Percentiles rank a stretch among this genome's conserved stretches.
Conservation (phyloP, 2,797 vertebrate species). For the Oryzias sinensis region DNA sequence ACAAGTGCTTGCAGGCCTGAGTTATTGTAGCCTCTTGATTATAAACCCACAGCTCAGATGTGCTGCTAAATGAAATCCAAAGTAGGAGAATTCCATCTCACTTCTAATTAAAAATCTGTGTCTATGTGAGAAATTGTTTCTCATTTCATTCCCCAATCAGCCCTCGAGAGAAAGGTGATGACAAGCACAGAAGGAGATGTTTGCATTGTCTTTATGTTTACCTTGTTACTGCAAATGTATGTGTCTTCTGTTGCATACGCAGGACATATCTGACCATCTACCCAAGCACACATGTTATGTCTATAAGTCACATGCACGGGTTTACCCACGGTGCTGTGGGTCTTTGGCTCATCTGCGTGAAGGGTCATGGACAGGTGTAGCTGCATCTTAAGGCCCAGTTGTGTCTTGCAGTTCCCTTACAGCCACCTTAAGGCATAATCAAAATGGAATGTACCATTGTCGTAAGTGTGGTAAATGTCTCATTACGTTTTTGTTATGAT, state of each 20-base stretch:
- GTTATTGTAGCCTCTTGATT: slow-evolving; percentile 46
- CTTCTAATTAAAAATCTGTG: slow-evolving; percentile 66
- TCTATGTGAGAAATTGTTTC: slow-evolving; percentile 65
- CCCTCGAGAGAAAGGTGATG: slow-evolving; percentile 20
- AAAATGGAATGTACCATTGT: too few species aligned
- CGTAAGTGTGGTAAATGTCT: too few species aligned
- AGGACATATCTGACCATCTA: too few species aligned
- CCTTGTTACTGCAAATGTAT: background rate
- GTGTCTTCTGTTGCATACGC: background rate
- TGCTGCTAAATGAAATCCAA: slow-evolving; percentile 52
- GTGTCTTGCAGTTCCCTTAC: too few species aligned
- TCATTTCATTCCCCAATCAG: slow-evolving; percentile 42
- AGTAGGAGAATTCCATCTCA: slow-evolving; percentile 57
- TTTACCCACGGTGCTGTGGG: too few species aligned
- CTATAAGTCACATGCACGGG: too few species aligned
- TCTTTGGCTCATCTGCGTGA: too few species aligned
- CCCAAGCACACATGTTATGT: too few species aligned
- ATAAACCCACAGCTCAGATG: slow-evolving; percentile 48
- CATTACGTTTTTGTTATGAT: too few species aligned
- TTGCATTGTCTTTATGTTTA: slow-evolving; percentile 13
- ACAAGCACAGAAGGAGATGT: slow-evolving; percentile 16
- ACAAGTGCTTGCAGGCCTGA: slow-evolving; percentile 45
- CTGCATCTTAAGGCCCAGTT: too few species aligned
- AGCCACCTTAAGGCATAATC: too few species aligned
- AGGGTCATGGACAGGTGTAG: too few species aligned